Evolutionary conservation across 2,888 invertebrate genomes (phyloP).

Genomic region (Rambutsinella grinnellia): DNA sequence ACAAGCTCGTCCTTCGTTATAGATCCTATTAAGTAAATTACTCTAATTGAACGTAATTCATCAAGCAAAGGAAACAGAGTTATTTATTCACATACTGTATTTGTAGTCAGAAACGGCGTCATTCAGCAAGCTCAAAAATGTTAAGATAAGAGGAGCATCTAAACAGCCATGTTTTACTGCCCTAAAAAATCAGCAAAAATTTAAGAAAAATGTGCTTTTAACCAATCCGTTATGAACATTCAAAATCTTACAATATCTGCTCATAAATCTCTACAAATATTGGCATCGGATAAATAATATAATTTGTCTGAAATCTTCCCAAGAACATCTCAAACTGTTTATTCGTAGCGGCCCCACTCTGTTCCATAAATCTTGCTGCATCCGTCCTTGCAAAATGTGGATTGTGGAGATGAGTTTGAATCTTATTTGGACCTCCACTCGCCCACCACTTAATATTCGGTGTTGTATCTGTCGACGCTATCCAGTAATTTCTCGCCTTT

Average conservation of each 20-base stretch:
- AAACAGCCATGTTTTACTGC: too few relatives aligned
- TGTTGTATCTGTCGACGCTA: background rate
- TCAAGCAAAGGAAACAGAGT: too few relatives aligned
- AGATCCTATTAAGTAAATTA: background rate
- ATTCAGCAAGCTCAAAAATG: too few relatives aligned
- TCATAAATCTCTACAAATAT: too few relatives aligned
- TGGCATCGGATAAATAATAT: slow-evolving; percentile 8
- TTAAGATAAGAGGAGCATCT: too few relatives aligned
- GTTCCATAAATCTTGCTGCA: background rate
- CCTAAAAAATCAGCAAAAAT: too few relatives aligned
- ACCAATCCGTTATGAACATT: too few relatives aligned
- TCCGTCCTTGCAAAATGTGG: background rate
- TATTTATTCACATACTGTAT: too few relatives aligned
- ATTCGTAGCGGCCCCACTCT: background rate
- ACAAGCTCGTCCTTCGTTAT: background rate
- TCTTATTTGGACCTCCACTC: background rate
- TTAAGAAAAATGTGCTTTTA: too few relatives aligned
- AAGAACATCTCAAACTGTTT: slow-evolving; percentile 5
- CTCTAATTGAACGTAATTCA: too few relatives aligned
- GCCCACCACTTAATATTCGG: background rate
- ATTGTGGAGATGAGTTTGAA: background rate
- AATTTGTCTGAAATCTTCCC: slow-evolving; percentile 3
- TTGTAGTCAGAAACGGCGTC: too few relatives aligned
- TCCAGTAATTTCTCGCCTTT: background rate
- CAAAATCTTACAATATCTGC: too few relatives aligned